Conservation (phyloP, 2,113 vertebrate genomes). For the Pelmatolapia mariae region DNA sequence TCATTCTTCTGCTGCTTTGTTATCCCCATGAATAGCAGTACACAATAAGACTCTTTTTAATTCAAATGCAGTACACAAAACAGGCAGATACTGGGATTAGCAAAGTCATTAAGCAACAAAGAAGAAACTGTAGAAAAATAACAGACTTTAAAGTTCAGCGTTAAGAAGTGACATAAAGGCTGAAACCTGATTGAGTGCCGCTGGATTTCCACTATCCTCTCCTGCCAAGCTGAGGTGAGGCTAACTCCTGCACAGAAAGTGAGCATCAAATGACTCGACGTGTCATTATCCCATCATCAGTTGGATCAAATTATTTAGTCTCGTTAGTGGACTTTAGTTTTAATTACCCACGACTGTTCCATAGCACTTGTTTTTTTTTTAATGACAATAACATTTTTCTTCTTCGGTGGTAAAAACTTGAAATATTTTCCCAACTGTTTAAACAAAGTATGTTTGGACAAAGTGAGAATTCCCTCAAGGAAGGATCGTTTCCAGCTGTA, state of each 20-base stretch:
- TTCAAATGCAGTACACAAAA: not conserved
- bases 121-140: not conserved
- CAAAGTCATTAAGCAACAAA: not conserved
- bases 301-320: rapidly evolving
- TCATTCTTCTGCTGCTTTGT: rapidly evolving
- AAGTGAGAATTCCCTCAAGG: not conserved
- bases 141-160: not conserved
- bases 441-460: not conserved
- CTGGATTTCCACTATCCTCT: not conserved
- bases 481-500: not conserved
- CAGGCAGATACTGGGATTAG: not conserved
- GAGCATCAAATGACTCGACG: not conserved
- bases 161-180: not conserved
- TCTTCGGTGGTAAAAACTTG: rapidly evolving
- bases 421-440: not conserved
- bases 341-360: not conserved
- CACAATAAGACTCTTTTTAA: not conserved
- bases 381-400: not conserved
- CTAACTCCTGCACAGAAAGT: not conserved
- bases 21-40: not conserved
- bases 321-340: not conserved
- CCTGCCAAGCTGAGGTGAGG: not conserved
- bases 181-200: not conserved
- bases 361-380: rapidly evolving
- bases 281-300: not conserved